Evolutionary conservation across 2,888 invertebrate genomes (phyloP).

Genomic region (Eristalinus sepulchralis): DNA sequence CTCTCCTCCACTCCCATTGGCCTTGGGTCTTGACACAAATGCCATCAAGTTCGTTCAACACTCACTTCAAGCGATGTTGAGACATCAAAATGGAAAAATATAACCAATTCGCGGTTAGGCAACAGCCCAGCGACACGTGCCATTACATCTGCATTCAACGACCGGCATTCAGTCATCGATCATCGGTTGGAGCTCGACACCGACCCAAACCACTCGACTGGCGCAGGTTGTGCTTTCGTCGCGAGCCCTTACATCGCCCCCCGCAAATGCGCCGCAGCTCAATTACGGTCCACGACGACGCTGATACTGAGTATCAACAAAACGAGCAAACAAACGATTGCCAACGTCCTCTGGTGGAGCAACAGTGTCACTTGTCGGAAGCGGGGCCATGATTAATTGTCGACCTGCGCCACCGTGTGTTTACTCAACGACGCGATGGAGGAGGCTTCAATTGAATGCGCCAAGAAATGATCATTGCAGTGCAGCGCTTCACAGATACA

Average conservation of each 20-base stretch:
- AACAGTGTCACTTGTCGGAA: conserved; percentile 23
- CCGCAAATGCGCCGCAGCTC: conserved; percentile 7
- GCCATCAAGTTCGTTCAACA: too few species aligned
- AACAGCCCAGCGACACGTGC: conserved; percentile 38
- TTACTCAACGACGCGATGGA: background rate
- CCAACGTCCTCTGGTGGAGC: background rate
- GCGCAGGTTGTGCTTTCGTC: background rate
- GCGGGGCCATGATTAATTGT: conserved; percentile 39
- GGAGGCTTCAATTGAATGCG: conserved; percentile 24
- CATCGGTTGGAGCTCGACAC: background rate
- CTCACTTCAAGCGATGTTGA: too few species aligned
- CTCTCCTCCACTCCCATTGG: too few species aligned
- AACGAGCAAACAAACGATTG: conserved; percentile 19
- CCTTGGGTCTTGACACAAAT: too few species aligned
- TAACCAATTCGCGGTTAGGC: background rate
- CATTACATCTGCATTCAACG: conserved; percentile 14
- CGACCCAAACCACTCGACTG: background rate
- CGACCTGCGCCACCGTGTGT: background rate
- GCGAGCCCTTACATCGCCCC: background rate
- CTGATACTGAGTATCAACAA: conserved; percentile 26
- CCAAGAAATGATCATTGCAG: conserved; percentile 40
- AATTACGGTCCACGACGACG: conserved; percentile 3
- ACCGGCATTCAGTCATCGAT: conserved; percentile 20
- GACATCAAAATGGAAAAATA: background rate
- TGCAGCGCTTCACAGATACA: conserved; percentile 29